Evolutionary conservation across 2,113 vertebrate species (phyloP).

Genomic region (Cyprinodon variegatus): DNA sequence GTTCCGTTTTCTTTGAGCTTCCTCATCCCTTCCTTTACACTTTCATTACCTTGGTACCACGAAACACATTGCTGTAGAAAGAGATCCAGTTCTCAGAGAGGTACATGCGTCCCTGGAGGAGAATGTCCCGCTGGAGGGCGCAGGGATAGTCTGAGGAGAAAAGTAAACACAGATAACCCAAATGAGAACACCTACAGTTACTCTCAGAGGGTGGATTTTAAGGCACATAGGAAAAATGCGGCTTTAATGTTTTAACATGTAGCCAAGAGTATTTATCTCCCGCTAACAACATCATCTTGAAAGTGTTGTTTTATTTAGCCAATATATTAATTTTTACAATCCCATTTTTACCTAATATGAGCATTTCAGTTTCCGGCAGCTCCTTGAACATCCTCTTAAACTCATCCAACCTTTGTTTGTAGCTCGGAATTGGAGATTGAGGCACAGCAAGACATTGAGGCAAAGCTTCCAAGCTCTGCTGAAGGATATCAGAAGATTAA

Average conservation of each 20-base stretch:
- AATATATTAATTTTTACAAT: not conserved
- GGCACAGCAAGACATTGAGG: constrained; percentile 56
- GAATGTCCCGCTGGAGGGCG: constrained; percentile 93
- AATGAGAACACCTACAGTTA: not conserved
- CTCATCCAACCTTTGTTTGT: constrained; percentile 91
- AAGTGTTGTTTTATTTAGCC: too few species aligned
- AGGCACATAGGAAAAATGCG: not conserved
- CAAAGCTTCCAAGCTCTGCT: constrained; percentile 61
- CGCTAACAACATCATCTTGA: too few species aligned
- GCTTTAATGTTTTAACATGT: too few species aligned
- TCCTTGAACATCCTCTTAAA: constrained; percentile 91
- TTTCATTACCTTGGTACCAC: constrained; percentile 88
- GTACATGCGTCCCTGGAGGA: constrained; percentile 92
- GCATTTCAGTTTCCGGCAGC: constrained; percentile 85
- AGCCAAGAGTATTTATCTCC: too few species aligned
- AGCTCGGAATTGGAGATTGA: constrained; percentile 83
- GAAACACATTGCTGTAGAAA: constrained; percentile 96
- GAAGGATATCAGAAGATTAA: constrained; percentile 2
- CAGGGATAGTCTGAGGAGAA: constrained; percentile 86
- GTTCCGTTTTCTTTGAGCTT: not conserved
- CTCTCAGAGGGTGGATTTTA: not conserved
- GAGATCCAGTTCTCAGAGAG: constrained; percentile 92
- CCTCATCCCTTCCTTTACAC: not conserved
- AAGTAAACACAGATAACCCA: not conserved
- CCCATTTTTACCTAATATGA: constrained; percentile 85